Evolutionary conservation across 1,140 invertebrate species (phyloP).

Genomic region (Aphis craccivora): DNA sequence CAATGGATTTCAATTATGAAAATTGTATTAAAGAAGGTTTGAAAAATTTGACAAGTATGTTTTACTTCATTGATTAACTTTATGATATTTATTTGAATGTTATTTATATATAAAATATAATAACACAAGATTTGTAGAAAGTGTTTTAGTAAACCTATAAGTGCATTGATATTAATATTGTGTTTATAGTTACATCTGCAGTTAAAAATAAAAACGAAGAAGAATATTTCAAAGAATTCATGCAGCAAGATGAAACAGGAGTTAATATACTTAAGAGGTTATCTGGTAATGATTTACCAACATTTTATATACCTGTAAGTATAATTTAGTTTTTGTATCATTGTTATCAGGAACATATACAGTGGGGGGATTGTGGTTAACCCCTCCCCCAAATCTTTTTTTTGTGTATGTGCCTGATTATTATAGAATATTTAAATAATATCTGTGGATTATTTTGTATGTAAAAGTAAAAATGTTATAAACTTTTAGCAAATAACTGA

Average conservation of each 20-base stretch:
- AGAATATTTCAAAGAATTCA: background rate
- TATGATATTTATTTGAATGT: background rate
- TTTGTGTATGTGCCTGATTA: no score
- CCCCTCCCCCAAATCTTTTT: no score
- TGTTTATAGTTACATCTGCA: background rate
- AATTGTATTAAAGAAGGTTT: conserved; percentile 24
- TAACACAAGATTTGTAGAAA: background rate
- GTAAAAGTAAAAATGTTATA: background rate
- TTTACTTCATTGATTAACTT: background rate
- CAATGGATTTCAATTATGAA: conserved; percentile 19
- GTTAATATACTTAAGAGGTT: background rate
- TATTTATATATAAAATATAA: background rate
- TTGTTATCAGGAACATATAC: background rate
- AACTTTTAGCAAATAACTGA: conserved; percentile 21
- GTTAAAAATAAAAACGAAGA: background rate
- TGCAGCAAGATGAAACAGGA: background rate
- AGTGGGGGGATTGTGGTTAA: no score
- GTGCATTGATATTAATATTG: background rate
- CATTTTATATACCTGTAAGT: conserved; percentile 1
- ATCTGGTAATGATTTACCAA: background rate
- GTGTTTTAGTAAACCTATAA: background rate
- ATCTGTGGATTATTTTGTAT: background rate
- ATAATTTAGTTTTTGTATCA: background rate
- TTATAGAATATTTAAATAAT: background rate
- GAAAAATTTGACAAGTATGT: background rate